Percentiles rank a stretch among this genome's conserved stretches.
Evolutionary conservation across 1,140 invertebrate genomes (phyloP).

Genomic region (Muscidifurax raptorellus): DNA sequence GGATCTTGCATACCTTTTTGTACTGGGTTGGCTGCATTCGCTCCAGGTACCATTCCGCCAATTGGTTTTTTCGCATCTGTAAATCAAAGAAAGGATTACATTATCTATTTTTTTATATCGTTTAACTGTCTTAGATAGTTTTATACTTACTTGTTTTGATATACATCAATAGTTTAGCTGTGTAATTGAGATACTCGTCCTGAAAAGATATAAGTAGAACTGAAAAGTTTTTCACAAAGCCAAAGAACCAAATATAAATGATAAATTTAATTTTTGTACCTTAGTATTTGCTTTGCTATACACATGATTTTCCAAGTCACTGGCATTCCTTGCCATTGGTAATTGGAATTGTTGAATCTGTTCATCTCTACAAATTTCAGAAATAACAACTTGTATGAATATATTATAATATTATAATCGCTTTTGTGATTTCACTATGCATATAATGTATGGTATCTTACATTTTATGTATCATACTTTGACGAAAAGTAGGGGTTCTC

Average conservation of each 20-base stretch:
- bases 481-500: constrained; percentile 82
- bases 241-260: neutral
- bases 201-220: constrained; percentile 63
- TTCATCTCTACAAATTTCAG: constrained; percentile 83
- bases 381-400: constrained; percentile 25
- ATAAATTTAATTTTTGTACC: constrained; percentile 68
- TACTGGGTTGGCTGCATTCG: constrained; percentile 54
- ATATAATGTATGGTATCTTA: constrained; percentile 71
- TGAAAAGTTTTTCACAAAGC: constrained; percentile 36
- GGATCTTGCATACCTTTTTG: constrained; percentile 82
- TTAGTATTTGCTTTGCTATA: constrained; percentile 90
- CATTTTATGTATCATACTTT: constrained; percentile 87
- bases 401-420: constrained; percentile 4
- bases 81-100: constrained; percentile 13
- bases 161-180: constrained; percentile 91
- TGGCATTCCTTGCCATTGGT: constrained; percentile 87
- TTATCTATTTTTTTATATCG: neutral
- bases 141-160: constrained; percentile 83
- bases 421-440: neutral
- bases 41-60: constrained; percentile 64
- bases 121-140: neutral
- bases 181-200: constrained; percentile 92
- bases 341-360: constrained; percentile 87
- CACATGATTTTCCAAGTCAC: constrained; percentile 95
- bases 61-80: constrained; percentile 75